A percentile compares a stretch with the other conserved stretches of the same genome.
Evolutionary conservation across 2,113 vertebrate genomes (phyloP).

Genomic region (Solenodon paradoxus): DNA sequence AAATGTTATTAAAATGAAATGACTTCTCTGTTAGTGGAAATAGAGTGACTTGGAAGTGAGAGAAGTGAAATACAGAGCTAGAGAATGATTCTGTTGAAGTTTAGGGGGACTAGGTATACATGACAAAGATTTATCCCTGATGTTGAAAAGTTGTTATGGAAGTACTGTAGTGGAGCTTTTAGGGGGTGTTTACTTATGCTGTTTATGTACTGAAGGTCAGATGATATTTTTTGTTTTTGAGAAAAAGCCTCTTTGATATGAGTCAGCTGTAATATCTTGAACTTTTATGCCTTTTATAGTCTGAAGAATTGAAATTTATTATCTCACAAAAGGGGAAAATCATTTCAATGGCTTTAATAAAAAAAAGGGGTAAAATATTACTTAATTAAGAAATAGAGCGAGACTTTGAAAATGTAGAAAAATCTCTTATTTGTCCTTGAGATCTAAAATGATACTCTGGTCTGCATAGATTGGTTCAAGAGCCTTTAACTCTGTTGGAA

Average conservation of each 20-base stretch:
- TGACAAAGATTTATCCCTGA: not conserved
- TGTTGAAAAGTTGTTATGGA: not conserved
- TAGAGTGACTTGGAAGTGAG: not conserved
- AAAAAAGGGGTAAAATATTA: constrained; percentile 40
- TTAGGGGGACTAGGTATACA: not conserved
- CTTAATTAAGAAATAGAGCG: not conserved
- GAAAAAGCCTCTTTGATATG: not conserved
- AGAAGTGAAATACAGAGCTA: not conserved
- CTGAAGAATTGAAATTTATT: constrained; percentile 29
- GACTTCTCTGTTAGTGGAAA: not conserved
- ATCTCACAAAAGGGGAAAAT: constrained; percentile 31
- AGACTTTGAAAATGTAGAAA: not conserved
- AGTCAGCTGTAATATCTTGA: not conserved
- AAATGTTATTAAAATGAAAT: constrained; percentile 28
- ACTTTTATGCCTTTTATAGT: constrained; percentile 3
- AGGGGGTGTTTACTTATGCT: not conserved
- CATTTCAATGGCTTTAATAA: constrained; percentile 43
- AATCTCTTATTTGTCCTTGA: not conserved
- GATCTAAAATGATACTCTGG: not conserved
- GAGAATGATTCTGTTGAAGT: not conserved
- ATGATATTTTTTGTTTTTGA: not conserved
- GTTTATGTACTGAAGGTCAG: not conserved
- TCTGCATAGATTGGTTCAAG: not conserved
- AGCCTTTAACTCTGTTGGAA: not conserved
- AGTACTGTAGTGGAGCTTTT: not conserved